Evolutionary conservation across 2,888 invertebrate genomes (phyloP).

Genomic region (Hofmannophila pseudospretella): DNA sequence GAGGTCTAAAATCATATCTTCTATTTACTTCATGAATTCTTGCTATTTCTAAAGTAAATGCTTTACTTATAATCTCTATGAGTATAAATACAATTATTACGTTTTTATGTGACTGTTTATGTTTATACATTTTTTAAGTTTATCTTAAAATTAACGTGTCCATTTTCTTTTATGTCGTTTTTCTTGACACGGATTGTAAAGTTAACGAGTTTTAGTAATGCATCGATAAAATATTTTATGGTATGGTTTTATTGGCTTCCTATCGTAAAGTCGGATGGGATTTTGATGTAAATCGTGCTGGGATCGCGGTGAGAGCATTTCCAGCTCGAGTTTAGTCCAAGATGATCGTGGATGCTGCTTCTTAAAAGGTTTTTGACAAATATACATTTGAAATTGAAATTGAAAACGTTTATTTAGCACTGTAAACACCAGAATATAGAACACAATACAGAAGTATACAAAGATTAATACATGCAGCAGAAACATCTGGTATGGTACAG

Average conservation of each 20-base stretch:
- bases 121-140: conserved; percentile 3
- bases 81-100: neutral
- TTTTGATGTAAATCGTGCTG: conserved; percentile 6
- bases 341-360: neutral
- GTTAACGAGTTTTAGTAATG: neutral
- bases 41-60: neutral
- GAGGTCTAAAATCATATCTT: neutral
- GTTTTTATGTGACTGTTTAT: neutral
- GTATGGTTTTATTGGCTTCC: conserved; percentile 22
- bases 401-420: too few species aligned
- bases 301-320: neutral
- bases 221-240: conserved; percentile 28
- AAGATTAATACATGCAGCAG: too few species aligned
- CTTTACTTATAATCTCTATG: neutral
- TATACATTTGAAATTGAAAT: too few species aligned
- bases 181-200: too few species aligned
- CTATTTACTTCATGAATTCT: neutral
- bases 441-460: too few species aligned
- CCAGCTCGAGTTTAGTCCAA: conserved; percentile 5
- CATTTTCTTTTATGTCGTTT: neutral
- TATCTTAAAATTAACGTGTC: neutral
- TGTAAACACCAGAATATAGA: too few species aligned
- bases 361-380: too few species aligned
- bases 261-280: conserved; percentile 26
- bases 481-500: too few species aligned